These are phyloP conservation scores for Drosophila arawakana DNA, from an alignment of 1,140 invertebrate genomes.

Conservation along the genomic window DNA sequence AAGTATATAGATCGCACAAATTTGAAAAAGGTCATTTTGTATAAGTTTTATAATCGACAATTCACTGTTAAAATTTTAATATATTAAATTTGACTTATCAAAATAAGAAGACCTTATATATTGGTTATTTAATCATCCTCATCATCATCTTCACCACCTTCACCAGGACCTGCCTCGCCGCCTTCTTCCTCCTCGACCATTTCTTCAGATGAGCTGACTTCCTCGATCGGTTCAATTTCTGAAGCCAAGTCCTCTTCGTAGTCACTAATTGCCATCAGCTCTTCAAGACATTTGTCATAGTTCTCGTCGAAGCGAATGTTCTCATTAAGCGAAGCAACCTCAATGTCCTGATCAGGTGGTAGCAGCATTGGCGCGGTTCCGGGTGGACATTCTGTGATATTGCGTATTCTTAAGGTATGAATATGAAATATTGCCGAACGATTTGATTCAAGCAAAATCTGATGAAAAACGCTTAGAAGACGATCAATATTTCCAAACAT, in stretches of 20 bases:
- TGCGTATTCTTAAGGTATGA: conserved; percentile 62
- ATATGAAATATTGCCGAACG: conserved; percentile 72
- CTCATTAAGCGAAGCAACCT: conserved; percentile 72
- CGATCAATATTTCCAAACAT: conserved; percentile 76
- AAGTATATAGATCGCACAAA: too few species aligned
- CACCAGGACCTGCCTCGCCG: conserved; percentile 48
- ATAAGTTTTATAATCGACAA: too few species aligned
- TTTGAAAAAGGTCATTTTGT: too few species aligned
- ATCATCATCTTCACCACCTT: conserved; percentile 56
- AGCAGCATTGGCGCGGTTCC: conserved; percentile 62
- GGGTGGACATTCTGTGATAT: conserved; percentile 64
- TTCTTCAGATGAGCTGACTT: conserved; percentile 71
- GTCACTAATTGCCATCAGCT: conserved; percentile 74
- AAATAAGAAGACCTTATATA: neutral
- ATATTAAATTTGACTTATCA: conserved; percentile 6
- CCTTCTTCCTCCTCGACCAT: conserved; percentile 76
- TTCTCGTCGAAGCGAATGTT: conserved; percentile 74
- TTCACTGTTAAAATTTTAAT: neutral
- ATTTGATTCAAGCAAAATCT: conserved; percentile 74
- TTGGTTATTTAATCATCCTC: conserved; percentile 35
- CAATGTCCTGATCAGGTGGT: conserved; percentile 58
- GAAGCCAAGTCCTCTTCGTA: conserved; percentile 75
- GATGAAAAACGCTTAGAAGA: conserved; percentile 71
- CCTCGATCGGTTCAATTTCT: conserved; percentile 69
- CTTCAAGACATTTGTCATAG: conserved; percentile 72